Evolutionary conservation across 2,888 invertebrate genomes (phyloP), one percentile per base, ranked within the genome.

Genomic region (Ellobium chinense): DNA sequence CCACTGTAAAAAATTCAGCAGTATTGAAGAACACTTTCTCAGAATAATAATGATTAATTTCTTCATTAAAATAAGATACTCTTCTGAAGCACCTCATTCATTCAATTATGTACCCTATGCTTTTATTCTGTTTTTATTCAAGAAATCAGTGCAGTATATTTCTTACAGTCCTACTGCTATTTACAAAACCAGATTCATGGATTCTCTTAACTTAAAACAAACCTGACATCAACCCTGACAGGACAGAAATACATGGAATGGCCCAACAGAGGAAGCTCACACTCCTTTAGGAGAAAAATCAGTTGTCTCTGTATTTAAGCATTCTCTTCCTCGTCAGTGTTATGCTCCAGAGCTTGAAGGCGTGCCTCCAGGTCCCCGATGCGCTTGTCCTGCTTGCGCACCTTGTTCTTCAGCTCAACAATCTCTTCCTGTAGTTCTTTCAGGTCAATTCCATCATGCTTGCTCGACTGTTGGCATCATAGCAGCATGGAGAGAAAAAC

Each of bases 301-400:
- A 60, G 7, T 27, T 29, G 27, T 27, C 74, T 24, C 4, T 21
- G 27, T 60, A 7, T 63, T 74, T 46, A 63, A 54, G 62, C 63
- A 46, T 31, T n/a, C n/a, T 60, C 83, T 34, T 83, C 83, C 24
- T 76, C 78, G 7, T 75, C 79, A 7, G 80, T 80, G 12, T 56
- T 24, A 9, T 39, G 72, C 73, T 89, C 90, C 34, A 89, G 72
- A 14, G 86, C 85, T 18, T 82, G 58, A 7, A 91, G 68, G 21
- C 86, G 82, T 36, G 84, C 76, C 80, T 89, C 90, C 56, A 90
- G 85, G 14, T 85, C 72, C 37, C 78, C 82, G 62, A 91, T 91
- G 63, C 83, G 87, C 70, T 85, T 84, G 73, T 90, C 90, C 79
- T 91, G 91, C 18, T 83, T 75, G 70, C 87, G 87, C 24, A 91